These are phyloP conservation scores for Physeter macrocephalus DNA, from an alignment of 2,113 vertebrate genomes.

Conservation along the genomic window DNA sequence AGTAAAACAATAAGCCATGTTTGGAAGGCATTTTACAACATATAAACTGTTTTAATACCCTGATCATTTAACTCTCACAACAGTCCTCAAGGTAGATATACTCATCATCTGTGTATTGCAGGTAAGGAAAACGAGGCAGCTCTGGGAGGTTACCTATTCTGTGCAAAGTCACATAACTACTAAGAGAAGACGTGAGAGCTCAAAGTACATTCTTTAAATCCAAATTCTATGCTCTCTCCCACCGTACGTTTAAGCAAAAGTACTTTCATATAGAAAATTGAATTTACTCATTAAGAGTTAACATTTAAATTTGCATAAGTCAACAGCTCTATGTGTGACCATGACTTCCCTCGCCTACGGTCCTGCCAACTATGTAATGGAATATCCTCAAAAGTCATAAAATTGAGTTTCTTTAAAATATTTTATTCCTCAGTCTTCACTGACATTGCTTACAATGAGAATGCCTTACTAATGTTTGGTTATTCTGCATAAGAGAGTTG, in stretches of 20 bases:
- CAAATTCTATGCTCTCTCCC: neutral
- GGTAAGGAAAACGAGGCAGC: neutral
- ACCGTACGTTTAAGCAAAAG: neutral
- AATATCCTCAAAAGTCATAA: neutral
- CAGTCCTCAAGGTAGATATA: neutral
- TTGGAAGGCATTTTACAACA: slow-evolving; percentile 1
- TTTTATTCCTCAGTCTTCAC: neutral
- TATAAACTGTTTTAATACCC: neutral
- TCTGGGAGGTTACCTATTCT: neutral
- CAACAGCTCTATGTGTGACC: neutral
- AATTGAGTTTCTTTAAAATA: slow-evolving; percentile 3
- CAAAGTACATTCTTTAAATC: neutral
- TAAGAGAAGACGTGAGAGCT: neutral
- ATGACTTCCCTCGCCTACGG: neutral
- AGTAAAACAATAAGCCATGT: neutral
- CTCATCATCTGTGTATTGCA: neutral
- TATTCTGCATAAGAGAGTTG: neutral
- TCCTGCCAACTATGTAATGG: neutral
- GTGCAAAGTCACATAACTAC: neutral
- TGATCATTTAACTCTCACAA: neutral
- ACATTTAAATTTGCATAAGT: slow-evolving; percentile 14
- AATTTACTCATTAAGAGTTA: slow-evolving; percentile 5
- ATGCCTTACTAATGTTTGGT: neutral
- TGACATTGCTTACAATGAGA: neutral
- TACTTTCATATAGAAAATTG: neutral